Evolutionary conservation across 2,113 vertebrate species (phyloP).

Genomic region (Paracanthobrama guichenoti): DNA sequence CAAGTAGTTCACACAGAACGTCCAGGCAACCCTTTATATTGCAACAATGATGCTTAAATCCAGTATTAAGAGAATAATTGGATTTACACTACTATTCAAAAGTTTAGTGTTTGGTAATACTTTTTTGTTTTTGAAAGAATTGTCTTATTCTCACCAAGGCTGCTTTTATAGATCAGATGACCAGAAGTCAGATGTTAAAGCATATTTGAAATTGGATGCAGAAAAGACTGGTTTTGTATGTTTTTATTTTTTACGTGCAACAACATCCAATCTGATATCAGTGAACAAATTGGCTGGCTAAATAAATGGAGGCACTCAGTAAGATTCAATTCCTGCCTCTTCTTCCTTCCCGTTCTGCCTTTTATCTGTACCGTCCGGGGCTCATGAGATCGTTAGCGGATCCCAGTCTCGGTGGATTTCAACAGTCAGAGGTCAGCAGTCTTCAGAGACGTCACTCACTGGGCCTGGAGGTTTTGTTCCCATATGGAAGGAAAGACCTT

Average conservation of each 20-base stretch:
- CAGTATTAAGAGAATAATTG: too few species aligned
- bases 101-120: too few species aligned
- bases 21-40: too few species aligned
- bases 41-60: too few species aligned
- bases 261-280: not conserved
- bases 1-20: too few species aligned
- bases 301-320: slow-evolving; percentile 7
- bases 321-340: slow-evolving; percentile 4
- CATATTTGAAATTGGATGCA: not conserved
- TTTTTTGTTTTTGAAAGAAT: too few species aligned
- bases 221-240: not conserved
- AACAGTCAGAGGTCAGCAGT: slow-evolving; percentile 31
- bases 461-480: slow-evolving; percentile 21
- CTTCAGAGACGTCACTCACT: slow-evolving; percentile 7
- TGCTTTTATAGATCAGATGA: too few species aligned
- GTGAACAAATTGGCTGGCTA: not conserved
- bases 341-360: not conserved
- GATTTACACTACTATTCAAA: too few species aligned
- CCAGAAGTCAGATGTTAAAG: too few species aligned
- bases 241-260: not conserved
- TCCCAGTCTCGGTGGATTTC: slow-evolving; percentile 18
- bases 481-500: slow-evolving; percentile 28
- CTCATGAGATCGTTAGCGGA: slow-evolving; percentile 40
- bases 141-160: too few species aligned
- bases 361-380: not conserved